Conservation (phyloP, 1,140 invertebrate genomes). For the Plodia interpunctella region DNA sequence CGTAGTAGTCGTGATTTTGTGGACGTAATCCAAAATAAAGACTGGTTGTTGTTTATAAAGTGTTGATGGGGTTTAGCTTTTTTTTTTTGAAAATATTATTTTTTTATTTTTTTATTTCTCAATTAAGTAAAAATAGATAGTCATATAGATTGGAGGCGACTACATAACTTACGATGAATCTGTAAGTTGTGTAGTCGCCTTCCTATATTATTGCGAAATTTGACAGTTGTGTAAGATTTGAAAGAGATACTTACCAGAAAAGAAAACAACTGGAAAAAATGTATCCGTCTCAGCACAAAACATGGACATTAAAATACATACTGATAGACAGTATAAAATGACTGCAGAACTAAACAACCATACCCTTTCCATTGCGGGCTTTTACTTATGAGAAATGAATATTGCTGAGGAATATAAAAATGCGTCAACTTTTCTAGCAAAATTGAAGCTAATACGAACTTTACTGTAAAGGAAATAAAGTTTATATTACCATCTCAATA, state of each 20-base stretch:
- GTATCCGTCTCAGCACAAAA: background rate
- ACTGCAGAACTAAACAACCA: background rate
- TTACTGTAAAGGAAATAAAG: background rate
- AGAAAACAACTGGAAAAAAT: too few relatives aligned
- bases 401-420: conserved; percentile 13
- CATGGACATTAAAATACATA: background rate
- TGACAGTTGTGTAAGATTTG: too few relatives aligned
- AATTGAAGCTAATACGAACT: background rate
- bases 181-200: too few relatives aligned
- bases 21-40: background rate
- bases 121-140: too few relatives aligned
- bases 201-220: too few relatives aligned
- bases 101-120: too few relatives aligned
- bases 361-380: background rate
- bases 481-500: background rate
- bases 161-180: too few relatives aligned
- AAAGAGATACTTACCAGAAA: too few relatives aligned
- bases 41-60: background rate
- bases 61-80: background rate
- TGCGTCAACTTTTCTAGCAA: conserved; percentile 9
- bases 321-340: conserved; percentile 1
- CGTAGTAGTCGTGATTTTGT: conserved; percentile 53
- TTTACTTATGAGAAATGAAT: conserved; percentile 12
- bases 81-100: too few relatives aligned
- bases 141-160: too few relatives aligned